These are phyloP conservation scores for Odontomachus brunneus DNA, from an alignment of 1,140 invertebrate species.

Conservation along the genomic window DNA sequence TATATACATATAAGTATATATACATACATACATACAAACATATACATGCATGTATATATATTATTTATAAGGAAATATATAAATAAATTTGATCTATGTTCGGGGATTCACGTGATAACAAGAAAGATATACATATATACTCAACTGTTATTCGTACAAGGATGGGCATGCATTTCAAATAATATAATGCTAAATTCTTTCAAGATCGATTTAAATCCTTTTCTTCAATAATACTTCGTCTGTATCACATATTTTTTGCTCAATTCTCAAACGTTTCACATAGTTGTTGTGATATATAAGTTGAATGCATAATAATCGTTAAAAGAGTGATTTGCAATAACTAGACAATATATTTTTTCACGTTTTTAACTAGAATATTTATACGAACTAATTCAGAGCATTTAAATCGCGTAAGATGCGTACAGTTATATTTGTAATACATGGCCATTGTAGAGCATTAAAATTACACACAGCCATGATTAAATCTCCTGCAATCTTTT, in stretches of 20 bases:
- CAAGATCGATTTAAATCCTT: not conserved
- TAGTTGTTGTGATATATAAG: slow-evolving; percentile 22
- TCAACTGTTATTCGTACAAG: slow-evolving; percentile 38
- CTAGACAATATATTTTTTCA: slow-evolving; percentile 33
- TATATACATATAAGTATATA: slow-evolving; percentile 1
- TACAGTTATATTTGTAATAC: slow-evolving; percentile 52
- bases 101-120: slow-evolving; percentile 43
- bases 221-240: not conserved
- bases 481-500: not conserved
- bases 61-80: slow-evolving; percentile 57
- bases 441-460: slow-evolving; percentile 29
- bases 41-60: slow-evolving; percentile 57
- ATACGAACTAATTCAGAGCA: slow-evolving; percentile 37
- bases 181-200: slow-evolving; percentile 47
- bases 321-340: slow-evolving; percentile 27
- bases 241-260: slow-evolving; percentile 34
- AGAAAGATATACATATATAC: slow-evolving; percentile 35
- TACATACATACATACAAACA: not conserved
- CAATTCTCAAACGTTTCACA: slow-evolving; percentile 18
- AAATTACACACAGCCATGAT: slow-evolving; percentile 17
- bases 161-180: slow-evolving; percentile 58
- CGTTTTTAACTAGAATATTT: slow-evolving; percentile 27
- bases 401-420: slow-evolving; percentile 1
- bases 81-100: slow-evolving; percentile 63
- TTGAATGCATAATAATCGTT: slow-evolving; percentile 10